These are phyloP conservation scores for Tyria jacobaeae DNA, from an alignment of 2,888 invertebrate species.

Conservation along the genomic window DNA sequence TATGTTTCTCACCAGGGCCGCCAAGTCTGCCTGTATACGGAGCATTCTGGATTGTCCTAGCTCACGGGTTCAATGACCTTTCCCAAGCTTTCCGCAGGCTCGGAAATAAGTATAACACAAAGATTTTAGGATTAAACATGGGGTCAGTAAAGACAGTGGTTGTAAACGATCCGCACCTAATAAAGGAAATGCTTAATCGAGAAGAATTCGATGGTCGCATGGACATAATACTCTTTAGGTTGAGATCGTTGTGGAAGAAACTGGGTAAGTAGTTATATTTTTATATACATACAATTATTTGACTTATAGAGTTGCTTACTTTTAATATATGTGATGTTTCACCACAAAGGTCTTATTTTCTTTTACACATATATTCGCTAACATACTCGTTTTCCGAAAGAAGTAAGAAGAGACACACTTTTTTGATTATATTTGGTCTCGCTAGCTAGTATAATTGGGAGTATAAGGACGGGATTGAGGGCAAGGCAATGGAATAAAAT, in stretches of 20 bases:
- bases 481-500: too few species aligned
- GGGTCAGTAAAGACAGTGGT: slow-evolving; percentile 82
- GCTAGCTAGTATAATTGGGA: too few species aligned
- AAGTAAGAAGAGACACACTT: too few species aligned
- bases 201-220: slow-evolving; percentile 88
- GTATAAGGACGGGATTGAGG: too few species aligned
- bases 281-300: neutral
- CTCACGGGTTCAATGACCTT: slow-evolving; percentile 82
- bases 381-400: too few species aligned
- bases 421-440: too few species aligned
- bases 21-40: slow-evolving; percentile 88
- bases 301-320: too few species aligned
- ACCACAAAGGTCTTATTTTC: too few species aligned
- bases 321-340: too few species aligned
- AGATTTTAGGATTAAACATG: slow-evolving; percentile 86
- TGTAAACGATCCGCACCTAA: slow-evolving; percentile 82
- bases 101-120: slow-evolving; percentile 86
- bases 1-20: slow-evolving; percentile 77
- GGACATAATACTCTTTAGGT: slow-evolving; percentile 74
- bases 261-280: slow-evolving; percentile 72
- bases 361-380: too few species aligned
- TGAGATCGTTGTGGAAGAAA: slow-evolving; percentile 85
- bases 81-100: slow-evolving; percentile 81
- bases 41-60: slow-evolving; percentile 86
- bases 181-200: slow-evolving; percentile 86